phyloP scores from a whole-genome alignment of 2,113 vertebrate species.

The Microcebus griseorufus region DNA sequence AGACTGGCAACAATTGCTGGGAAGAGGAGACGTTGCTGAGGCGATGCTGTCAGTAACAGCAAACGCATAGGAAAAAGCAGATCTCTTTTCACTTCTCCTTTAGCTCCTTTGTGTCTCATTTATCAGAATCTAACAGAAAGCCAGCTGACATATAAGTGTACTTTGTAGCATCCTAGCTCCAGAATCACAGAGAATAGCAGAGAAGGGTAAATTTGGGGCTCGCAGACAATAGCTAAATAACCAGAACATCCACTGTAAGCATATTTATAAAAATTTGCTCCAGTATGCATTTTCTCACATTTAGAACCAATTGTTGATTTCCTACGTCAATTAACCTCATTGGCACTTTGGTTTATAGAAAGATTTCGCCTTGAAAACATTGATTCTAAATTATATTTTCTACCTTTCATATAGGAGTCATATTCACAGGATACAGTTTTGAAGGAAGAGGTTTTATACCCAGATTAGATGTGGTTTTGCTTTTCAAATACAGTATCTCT shows the following conservation, averaged over 20 bases:
- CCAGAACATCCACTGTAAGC: background rate
- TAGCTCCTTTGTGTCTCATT: background rate
- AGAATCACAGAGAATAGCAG: background rate
- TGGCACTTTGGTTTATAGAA: background rate
- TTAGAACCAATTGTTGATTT: constrained; percentile 16
- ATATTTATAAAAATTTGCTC: background rate
- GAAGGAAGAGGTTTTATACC: background rate
- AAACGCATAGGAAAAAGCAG: background rate
- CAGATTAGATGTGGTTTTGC: background rate
- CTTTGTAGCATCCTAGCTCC: background rate
- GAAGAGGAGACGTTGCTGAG: background rate
- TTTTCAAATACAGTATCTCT: background rate
- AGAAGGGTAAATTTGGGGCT: background rate
- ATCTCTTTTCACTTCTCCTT: background rate
- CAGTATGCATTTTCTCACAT: background rate
- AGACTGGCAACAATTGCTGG: background rate
- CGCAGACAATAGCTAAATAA: background rate
- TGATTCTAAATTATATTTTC: background rate
- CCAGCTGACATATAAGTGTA: background rate
- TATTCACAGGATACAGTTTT: background rate
- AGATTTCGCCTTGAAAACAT: background rate
- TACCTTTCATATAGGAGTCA: background rate
- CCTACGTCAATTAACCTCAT: background rate
- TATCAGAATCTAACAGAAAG: background rate
- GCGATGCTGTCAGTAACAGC: background rate